Conservation (phyloP, 2,888 invertebrate species). For the Erannis defoliaria region DNA sequence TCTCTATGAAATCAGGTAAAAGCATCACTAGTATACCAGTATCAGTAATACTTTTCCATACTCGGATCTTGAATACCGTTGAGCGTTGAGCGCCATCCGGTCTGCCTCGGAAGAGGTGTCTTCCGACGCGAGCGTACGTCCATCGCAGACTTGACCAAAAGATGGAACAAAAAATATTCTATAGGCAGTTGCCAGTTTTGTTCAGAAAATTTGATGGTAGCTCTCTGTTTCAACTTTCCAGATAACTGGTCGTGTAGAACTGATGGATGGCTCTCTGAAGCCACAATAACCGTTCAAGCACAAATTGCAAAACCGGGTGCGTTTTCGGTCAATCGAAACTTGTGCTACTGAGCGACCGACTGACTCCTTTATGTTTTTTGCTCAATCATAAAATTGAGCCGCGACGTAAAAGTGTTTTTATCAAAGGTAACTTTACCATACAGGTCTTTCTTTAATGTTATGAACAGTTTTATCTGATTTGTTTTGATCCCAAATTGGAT, state of each 20-base stretch:
- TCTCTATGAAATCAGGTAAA: constrained; percentile 34
- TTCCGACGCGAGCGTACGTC: constrained; percentile 25
- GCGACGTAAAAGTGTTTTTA: not conserved
- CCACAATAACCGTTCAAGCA: constrained; percentile 22
- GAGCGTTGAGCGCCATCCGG: constrained; percentile 53
- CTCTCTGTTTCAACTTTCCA: not conserved
- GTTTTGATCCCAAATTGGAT: not conserved
- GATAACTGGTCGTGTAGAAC: constrained; percentile 8
- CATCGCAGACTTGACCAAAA: not conserved
- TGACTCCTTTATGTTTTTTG: constrained; percentile 12
- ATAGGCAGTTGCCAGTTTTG: not conserved
- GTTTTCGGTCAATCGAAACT: constrained; percentile 37
- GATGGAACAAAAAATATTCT: not conserved
- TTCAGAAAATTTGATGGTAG: not conserved
- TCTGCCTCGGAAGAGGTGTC: constrained; percentile 39
- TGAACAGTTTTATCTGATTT: not conserved
- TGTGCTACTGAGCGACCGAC: constrained; percentile 30
- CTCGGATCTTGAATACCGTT: constrained; percentile 48
- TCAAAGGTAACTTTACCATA: not conserved
- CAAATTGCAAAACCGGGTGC: constrained; percentile 31
- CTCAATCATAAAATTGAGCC: constrained; percentile 3
- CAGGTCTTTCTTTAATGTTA: too few species aligned
- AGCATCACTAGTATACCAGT: constrained; percentile 5
- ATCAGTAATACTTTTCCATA: constrained; percentile 46
- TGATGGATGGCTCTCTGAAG: constrained; percentile 45